These are phyloP conservation scores for Cyclopterus lumpus DNA, from an alignment of 2,797 vertebrate genomes.

Conservation along the genomic window DNA sequence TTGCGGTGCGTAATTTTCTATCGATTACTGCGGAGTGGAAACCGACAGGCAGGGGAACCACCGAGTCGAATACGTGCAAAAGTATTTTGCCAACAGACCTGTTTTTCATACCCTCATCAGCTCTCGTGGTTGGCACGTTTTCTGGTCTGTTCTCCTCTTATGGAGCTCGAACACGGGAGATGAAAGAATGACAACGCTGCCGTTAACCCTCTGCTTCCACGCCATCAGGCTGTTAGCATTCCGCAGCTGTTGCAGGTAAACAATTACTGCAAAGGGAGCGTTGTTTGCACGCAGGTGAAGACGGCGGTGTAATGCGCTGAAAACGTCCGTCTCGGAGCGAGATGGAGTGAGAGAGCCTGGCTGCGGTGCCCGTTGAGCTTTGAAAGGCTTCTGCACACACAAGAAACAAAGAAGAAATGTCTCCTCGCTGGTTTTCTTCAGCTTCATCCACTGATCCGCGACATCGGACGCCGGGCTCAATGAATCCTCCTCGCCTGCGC, in stretches of 20 bases:
- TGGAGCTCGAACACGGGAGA: not conserved
- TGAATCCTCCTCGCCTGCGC: constrained; percentile 22
- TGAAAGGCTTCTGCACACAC: not conserved
- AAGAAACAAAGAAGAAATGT: not conserved
- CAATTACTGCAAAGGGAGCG: constrained; percentile 9
- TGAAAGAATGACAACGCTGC: constrained; percentile 13
- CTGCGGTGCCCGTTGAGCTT: not conserved
- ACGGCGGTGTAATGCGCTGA: not conserved
- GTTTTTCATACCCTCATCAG: not conserved
- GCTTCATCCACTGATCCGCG: constrained; percentile 11
- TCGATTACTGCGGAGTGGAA: constrained; percentile 23
- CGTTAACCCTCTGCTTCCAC: constrained; percentile 13
- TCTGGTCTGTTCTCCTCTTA: not conserved
- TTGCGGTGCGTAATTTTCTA: constrained; percentile 31
- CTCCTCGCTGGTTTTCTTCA: not conserved
- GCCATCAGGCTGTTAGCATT: constrained; percentile 33
- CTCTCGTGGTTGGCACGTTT: not conserved
- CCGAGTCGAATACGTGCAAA: not conserved
- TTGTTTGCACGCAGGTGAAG: constrained; percentile 20
- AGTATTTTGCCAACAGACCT: constrained; percentile 10
- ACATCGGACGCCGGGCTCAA: not conserved
- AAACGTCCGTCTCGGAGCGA: not conserved
- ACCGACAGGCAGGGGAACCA: constrained; percentile 12
- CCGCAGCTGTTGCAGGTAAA: constrained; percentile 23
- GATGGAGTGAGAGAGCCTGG: not conserved